These are phyloP conservation scores for Agrotis puta DNA, from an alignment of 2,888 invertebrate genomes.

Conservation along the genomic window DNA sequence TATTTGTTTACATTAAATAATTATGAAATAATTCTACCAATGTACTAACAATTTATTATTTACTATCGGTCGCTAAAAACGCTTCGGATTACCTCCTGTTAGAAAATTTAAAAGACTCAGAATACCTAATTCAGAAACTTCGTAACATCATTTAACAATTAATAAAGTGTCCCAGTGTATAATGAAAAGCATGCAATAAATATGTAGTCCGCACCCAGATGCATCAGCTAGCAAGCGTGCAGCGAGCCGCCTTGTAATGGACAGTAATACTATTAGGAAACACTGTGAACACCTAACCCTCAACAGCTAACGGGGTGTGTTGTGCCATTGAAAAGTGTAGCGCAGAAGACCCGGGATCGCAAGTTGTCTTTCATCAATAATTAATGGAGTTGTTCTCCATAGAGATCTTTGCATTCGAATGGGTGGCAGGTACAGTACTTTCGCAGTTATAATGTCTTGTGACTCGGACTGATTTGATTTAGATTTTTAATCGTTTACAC, in stretches of 20 bases:
- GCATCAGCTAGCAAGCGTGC: slow-evolving; percentile 23
- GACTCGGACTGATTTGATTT: too few relatives aligned
- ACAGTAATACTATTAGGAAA: slow-evolving; percentile 19
- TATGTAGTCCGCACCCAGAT: slow-evolving; percentile 28
- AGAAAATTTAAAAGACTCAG: too few relatives aligned
- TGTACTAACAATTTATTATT: too few relatives aligned
- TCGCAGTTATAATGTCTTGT: too few relatives aligned
- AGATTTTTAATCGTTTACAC: too few relatives aligned
- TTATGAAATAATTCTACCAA: not conserved
- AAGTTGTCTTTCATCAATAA: not conserved
- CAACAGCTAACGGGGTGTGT: slow-evolving; percentile 18
- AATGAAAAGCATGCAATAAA: slow-evolving; percentile 2
- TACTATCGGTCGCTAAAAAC: too few relatives aligned
- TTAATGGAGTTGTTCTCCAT: too few relatives aligned
- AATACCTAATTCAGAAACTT: not conserved
- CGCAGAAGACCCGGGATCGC: slow-evolving; percentile 16
- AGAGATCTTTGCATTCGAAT: too few relatives aligned
- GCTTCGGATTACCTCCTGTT: too few relatives aligned
- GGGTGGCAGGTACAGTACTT: too few relatives aligned
- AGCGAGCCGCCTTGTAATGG: slow-evolving; percentile 2
- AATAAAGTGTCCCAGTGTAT: not conserved
- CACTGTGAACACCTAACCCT: slow-evolving; percentile 10
- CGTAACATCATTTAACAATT: not conserved
- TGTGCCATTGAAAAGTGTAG: not conserved
- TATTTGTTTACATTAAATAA: slow-evolving; percentile 29